A percentile compares a stretch with the other conserved stretches of the same genome.
Conservation (phyloP, 2,113 vertebrate species). For the Eurypyga helias region DNA sequence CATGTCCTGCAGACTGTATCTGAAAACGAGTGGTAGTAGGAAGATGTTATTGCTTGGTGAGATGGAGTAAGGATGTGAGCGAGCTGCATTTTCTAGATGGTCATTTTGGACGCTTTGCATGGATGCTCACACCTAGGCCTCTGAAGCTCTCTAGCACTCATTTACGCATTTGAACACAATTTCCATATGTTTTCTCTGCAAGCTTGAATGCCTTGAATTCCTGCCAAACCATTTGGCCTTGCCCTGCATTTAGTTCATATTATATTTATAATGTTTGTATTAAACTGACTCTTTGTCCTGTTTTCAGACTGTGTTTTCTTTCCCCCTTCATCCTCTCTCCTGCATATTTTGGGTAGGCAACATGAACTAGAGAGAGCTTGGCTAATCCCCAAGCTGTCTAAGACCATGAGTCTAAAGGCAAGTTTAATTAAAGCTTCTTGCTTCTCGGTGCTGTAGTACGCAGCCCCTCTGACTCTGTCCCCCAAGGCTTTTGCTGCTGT, state of each 20-base stretch:
- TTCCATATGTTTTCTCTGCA: constrained; percentile 61
- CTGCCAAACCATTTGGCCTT: constrained; percentile 74
- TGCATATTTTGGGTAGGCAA: constrained; percentile 67
- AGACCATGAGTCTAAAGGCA: constrained; percentile 73
- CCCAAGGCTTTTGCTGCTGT: constrained; percentile 42
- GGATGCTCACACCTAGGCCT: neutral
- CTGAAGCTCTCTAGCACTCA: neutral
- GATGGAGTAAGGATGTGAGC: neutral
- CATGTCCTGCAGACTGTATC: neutral
- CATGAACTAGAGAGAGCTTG: constrained; percentile 48
- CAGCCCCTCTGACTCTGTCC: constrained; percentile 38
- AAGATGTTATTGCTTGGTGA: neutral
- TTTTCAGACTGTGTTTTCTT: constrained; percentile 70
- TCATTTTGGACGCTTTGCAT: neutral
- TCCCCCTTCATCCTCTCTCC: constrained; percentile 62
- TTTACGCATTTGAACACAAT: constrained; percentile 31
- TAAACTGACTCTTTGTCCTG: constrained; percentile 75
- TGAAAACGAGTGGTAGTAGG: neutral
- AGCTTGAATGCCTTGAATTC: constrained; percentile 60
- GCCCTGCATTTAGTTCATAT: constrained; percentile 73
- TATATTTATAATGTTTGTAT: constrained; percentile 81
- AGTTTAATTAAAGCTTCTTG: constrained; percentile 77
- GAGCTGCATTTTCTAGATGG: neutral
- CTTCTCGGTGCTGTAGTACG: constrained; percentile 50
- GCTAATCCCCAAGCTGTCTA: constrained; percentile 69